phyloP scores from a whole-genome alignment of 2,888 invertebrate species.

The Caenorhabditis becei region DNA sequence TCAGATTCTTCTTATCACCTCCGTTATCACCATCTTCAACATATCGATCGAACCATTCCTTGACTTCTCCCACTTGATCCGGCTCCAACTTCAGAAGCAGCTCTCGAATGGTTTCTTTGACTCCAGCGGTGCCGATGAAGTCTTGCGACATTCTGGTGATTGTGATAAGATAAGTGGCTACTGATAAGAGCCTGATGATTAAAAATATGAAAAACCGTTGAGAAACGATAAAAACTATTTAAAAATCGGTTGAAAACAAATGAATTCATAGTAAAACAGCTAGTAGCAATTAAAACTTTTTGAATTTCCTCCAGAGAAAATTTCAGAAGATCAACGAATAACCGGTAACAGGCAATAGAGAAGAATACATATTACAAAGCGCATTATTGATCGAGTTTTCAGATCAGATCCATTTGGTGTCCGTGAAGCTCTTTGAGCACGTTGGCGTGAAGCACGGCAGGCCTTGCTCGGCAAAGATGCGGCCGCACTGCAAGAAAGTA shows the following conservation, averaged over 20 bases:
- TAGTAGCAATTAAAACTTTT: no score
- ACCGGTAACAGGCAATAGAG: background rate
- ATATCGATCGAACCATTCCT: constrained; percentile 37
- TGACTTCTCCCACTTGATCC: constrained; percentile 45
- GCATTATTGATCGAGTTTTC: no score
- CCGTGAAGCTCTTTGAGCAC: background rate
- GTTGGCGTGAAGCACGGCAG: background rate
- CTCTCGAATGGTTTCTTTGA: constrained; percentile 36
- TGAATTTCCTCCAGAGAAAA: no score
- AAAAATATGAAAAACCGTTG: background rate
- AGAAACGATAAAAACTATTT: background rate
- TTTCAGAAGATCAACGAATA: background rate
- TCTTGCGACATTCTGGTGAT: constrained; percentile 13
- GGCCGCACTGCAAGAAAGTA: background rate
- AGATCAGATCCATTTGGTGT: background rate
- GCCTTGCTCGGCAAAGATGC: background rate
- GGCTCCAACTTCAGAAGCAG: constrained; percentile 37
- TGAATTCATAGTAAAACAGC: background rate
- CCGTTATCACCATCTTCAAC: constrained; percentile 2
- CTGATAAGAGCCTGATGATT: background rate
- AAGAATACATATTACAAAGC: background rate
- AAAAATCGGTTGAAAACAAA: background rate
- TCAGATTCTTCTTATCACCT: constrained; percentile 10
- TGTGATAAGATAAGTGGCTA: background rate
- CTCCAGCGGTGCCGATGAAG: constrained; percentile 1